Percentiles rank a stretch among this genome's conserved stretches.
Conservation (phyloP, 2,113 vertebrate species). For the Antennarius striatus region DNA sequence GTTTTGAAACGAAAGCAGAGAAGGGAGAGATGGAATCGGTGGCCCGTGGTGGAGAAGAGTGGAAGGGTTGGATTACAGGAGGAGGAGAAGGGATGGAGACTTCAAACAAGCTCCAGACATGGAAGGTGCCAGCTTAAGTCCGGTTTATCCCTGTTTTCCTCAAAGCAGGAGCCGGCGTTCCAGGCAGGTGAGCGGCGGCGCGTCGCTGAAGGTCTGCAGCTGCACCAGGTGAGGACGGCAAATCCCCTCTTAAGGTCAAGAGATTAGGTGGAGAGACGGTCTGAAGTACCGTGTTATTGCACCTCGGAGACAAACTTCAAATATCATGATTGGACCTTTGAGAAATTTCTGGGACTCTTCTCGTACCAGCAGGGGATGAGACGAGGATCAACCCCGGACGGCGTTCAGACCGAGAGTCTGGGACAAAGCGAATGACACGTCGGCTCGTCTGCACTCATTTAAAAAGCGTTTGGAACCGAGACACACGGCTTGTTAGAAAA, state of each 20-base stretch:
- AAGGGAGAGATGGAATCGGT: slow-evolving; percentile 2
- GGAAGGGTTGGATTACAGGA: slow-evolving; percentile 8
- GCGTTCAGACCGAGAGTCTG: too few relatives aligned
- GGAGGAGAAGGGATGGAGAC: slow-evolving; percentile 16
- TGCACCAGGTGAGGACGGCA: slow-evolving; percentile 20
- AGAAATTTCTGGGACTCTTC: background rate
- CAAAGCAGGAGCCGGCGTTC: slow-evolving; percentile 13
- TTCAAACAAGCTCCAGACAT: slow-evolving; percentile 34
- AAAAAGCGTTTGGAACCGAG: too few relatives aligned
- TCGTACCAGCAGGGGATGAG: too few relatives aligned
- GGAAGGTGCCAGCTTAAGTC: slow-evolving; percentile 30
- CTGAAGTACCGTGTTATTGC: background rate
- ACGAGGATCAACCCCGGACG: too few relatives aligned
- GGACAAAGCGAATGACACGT: too few relatives aligned
- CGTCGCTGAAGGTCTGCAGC: slow-evolving; percentile 14
- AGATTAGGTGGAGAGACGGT: background rate
- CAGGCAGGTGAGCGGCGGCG: slow-evolving; percentile 9
- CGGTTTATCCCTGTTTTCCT: slow-evolving; percentile 29
- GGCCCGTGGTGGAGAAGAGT: background rate
- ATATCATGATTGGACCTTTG: background rate
- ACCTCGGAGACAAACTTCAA: background rate
- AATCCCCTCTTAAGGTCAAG: slow-evolving; percentile 8
- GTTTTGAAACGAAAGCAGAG: slow-evolving; percentile 7
- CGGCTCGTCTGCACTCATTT: too few relatives aligned
- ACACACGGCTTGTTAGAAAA: too few relatives aligned